Evolutionary conservation across 2,888 invertebrate species (phyloP).

Genomic region (Drosophila pseudotakahashii): DNA sequence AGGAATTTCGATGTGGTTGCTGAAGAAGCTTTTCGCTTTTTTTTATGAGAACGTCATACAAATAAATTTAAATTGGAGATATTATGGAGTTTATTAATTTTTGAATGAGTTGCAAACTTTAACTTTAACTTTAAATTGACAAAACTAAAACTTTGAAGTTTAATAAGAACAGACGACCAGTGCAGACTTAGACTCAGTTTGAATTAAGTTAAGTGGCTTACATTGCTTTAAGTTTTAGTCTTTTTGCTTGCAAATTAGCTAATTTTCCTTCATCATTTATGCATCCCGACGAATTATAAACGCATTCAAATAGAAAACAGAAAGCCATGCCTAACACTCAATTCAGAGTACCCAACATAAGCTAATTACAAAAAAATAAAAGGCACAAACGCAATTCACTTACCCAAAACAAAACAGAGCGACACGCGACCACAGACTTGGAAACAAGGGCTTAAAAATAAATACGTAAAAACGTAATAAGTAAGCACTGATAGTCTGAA

Average conservation of each 20-base stretch:
- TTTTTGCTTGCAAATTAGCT: conserved; percentile 3
- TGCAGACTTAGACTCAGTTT: background rate
- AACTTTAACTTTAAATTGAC: no score
- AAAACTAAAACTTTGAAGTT: no score
- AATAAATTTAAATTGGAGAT: background rate
- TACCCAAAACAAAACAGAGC: conserved; percentile 42
- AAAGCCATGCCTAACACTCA: background rate
- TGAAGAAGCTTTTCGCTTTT: conserved; percentile 22
- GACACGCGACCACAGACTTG: conserved; percentile 64
- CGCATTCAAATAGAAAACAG: conserved; percentile 6
- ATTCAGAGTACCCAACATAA: conserved; percentile 30
- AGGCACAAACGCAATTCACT: conserved; percentile 57
- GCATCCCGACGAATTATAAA: background rate
- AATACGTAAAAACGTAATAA: conserved; percentile 56
- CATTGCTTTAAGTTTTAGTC: background rate
- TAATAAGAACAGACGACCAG: no score
- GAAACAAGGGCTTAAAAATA: conserved; percentile 56
- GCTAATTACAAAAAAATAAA: conserved; percentile 34
- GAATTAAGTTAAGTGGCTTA: background rate
- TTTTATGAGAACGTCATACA: background rate
- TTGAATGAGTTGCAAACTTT: background rate
- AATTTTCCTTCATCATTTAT: background rate
- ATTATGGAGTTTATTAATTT: background rate
- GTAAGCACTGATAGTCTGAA: background rate
- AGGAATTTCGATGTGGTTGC: conserved; percentile 48